Conservation (phyloP, 2,797 vertebrate genomes). For the Lepilemur ruficaudatus region DNA sequence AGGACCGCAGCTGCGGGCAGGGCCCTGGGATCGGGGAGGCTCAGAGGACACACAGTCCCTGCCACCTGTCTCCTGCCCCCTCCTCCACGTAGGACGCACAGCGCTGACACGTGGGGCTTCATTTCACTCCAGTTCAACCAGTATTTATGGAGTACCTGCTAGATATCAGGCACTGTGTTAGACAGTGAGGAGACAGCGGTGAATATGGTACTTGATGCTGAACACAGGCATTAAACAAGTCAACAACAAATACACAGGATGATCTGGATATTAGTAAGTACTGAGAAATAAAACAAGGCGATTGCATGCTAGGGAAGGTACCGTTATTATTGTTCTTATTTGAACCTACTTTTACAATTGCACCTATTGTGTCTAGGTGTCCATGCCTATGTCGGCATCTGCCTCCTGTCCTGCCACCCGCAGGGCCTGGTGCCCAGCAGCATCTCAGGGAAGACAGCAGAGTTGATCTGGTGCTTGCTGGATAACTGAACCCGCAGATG, state of each 20-base stretch:
- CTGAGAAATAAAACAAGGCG: background rate
- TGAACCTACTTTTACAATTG: background rate
- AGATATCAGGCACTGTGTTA: too few relatives aligned
- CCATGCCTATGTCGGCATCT: fast-evolving
- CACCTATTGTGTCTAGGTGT: fast-evolving
- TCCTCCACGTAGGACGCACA: background rate
- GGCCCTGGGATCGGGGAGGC: background rate
- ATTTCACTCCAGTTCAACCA: background rate
- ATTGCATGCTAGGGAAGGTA: too few relatives aligned
- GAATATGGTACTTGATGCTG: background rate
- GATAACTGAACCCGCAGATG: background rate
- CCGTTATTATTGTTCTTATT: background rate
- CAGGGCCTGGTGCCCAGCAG: background rate
- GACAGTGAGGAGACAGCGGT: background rate
- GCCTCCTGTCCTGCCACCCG: too few relatives aligned
- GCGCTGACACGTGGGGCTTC: fast-evolving
- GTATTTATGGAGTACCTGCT: background rate
- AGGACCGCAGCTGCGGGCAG: background rate
- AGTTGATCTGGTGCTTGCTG: background rate
- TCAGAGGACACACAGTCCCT: background rate
- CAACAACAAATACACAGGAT: background rate
- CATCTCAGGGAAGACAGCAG: background rate
- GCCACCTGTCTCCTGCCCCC: background rate
- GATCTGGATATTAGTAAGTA: background rate
- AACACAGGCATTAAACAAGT: background rate